These are phyloP conservation scores for Chelon auratus DNA, from an alignment of 2,797 vertebrate genomes.

Conservation along the genomic window DNA sequence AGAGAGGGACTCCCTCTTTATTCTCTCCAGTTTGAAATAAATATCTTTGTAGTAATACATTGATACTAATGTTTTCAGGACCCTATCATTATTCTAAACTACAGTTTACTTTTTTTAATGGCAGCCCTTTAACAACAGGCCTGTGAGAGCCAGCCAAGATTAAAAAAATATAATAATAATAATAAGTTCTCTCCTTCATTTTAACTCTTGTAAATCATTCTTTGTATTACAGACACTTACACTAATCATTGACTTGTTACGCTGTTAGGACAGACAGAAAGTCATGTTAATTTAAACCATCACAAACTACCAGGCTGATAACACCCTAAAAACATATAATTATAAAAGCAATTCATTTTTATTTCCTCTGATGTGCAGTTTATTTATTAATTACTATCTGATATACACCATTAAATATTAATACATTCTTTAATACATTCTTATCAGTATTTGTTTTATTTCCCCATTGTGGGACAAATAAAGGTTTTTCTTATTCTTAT, in stretches of 20 bases:
- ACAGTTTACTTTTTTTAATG: background rate
- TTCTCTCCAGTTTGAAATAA: background rate
- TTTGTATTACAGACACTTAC: background rate
- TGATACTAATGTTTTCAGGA: background rate
- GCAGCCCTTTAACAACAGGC: background rate
- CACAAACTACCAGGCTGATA: background rate
- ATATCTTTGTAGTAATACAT: background rate
- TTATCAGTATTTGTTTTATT: background rate
- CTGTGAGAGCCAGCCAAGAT: background rate
- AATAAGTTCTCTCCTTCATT: no score
- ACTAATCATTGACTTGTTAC: background rate
- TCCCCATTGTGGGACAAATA: no score
- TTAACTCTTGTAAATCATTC: background rate
- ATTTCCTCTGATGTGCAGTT: conserved; percentile 1
- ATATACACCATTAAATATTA: background rate
- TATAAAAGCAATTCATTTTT: background rate
- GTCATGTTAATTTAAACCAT: conserved; percentile 3
- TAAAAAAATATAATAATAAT: background rate
- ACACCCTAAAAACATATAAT: background rate
- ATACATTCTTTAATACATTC: background rate
- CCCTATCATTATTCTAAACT: background rate
- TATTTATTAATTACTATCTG: conserved; percentile 10
- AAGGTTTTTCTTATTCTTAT: no score
- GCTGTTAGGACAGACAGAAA: conserved; percentile 4
- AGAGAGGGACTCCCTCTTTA: background rate